Conservation (phyloP, 2,888 invertebrate species). For the Drosophila meridionalis region DNA sequence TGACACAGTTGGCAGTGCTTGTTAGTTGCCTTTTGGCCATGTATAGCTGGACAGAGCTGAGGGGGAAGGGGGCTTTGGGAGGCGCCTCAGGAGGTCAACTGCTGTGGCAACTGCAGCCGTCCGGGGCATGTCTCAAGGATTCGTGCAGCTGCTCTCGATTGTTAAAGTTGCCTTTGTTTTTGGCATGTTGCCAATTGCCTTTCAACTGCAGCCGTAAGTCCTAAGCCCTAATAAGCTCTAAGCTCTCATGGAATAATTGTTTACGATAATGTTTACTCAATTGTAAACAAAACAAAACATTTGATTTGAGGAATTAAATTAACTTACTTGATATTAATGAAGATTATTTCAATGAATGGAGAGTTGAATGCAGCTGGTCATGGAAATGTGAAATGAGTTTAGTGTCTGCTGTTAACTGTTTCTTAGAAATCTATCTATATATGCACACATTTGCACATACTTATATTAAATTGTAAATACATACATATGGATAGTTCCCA, state of each 20-base stretch:
- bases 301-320: not conserved
- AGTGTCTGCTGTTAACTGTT: too few species aligned
- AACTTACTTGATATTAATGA: not conserved
- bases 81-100: slow-evolving; percentile 51
- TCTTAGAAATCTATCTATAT: too few species aligned
- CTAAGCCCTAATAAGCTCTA: slow-evolving; percentile 29
- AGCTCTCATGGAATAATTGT: slow-evolving; percentile 29
- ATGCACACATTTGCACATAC: too few species aligned
- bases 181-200: slow-evolving; percentile 71
- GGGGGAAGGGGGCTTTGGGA: not conserved
- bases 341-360: not conserved
- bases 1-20: slow-evolving; percentile 68
- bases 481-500: too few species aligned
- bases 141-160: slow-evolving; percentile 44
- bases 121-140: slow-evolving; percentile 25
- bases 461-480: too few species aligned
- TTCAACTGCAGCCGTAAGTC: slow-evolving; percentile 53
- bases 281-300: not conserved
- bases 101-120: slow-evolving; percentile 26
- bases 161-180: slow-evolving; percentile 55
- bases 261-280: slow-evolving; percentile 23
- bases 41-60: slow-evolving; percentile 15
- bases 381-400: too few species aligned
- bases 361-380: not conserved
- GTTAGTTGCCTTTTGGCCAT: slow-evolving; percentile 44